Evolutionary conservation across 2,797 vertebrate genomes (phyloP), one percentile per base, ranked within the genome.

Genomic region (Sus cebifrons): DNA sequence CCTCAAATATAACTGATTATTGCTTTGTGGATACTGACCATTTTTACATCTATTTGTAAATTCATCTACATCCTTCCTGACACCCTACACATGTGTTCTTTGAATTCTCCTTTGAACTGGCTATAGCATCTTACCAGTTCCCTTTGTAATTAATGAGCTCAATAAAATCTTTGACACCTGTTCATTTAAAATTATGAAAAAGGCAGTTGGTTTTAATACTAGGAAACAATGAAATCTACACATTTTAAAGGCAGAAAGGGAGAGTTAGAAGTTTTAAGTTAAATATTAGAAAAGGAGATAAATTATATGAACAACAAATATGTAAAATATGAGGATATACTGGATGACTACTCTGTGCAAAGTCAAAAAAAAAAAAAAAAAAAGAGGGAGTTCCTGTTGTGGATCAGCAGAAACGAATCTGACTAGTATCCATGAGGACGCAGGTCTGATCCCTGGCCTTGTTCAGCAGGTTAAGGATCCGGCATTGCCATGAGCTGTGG

Each of bases 181-280:
- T 7, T 75, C 29, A 95, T 16, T 70, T 86, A 86, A 82, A 93
- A 74, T 90, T 70, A 64, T 86, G 20, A 89, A 95, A 74, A 73
- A 16, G 64, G 49, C 14, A 79, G n/a, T 54, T 75, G 27, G 56
- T 29, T 81, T 89, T 64, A 75, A 14, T 75, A 67, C 20, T 79
- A 77, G 67, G n/a, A 84, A 89, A 60, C 91, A 88, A 86, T 83
- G 14, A 91, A 73, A 79, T 5, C 56, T 56, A 81, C 7, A 16
- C 29, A 83, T 82, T 86, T 96, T 71, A 86, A 89, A 86, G 12
- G 21, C 2, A 65, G 52, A 88, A 56, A 32, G n/a, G n/a, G 18
- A 56, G 73, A 58, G 27, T 3, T 20, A 64, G 29, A 15, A 65
- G 84, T 52, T 71, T 75, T 79, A 71, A 62, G 4, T 62, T 86